Percentiles rank a stretch among this genome's conserved stretches.
Evolutionary conservation across 2,113 vertebrate genomes (phyloP).

Genomic region (Propithecus coquereli): DNA sequence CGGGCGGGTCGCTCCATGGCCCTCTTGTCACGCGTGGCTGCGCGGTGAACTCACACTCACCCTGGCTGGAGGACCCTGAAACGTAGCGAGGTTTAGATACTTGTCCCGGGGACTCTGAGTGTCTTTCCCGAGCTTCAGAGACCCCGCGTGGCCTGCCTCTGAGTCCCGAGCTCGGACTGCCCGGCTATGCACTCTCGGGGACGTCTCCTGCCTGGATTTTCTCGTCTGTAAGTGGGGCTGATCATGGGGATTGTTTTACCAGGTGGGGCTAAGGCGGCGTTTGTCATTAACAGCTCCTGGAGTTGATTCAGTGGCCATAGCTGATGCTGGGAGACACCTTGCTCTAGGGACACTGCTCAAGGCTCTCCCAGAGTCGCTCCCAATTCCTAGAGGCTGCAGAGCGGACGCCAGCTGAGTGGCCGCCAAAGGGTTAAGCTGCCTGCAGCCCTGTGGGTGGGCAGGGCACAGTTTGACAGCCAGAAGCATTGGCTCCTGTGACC

Average conservation of each 20-base stretch:
- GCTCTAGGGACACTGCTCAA: too few relatives aligned
- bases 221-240: not conserved
- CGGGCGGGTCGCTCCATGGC: not conserved
- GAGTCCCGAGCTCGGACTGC: not conserved
- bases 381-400: not conserved
- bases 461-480: not conserved
- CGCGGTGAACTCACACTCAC: not conserved
- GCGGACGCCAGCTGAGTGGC: not conserved
- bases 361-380: not conserved
- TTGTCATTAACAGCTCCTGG: not conserved
- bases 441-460: not conserved
- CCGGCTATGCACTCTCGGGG: not conserved
- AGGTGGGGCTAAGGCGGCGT: too few relatives aligned
- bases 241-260: not conserved
- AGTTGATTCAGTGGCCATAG: not conserved
- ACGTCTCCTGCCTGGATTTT: not conserved
- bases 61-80: not conserved
- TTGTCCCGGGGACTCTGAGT: not conserved
- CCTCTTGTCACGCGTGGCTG: too few relatives aligned
- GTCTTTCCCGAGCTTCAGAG: not conserved
- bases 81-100: not conserved
- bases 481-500: not conserved
- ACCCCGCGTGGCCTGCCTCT: not conserved
- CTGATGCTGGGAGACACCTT: accelerated
- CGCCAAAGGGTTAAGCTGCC: not conserved